These are phyloP conservation scores for Hyaena hyaena DNA, from an alignment of 2,113 vertebrate genomes.

Conservation along the genomic window DNA sequence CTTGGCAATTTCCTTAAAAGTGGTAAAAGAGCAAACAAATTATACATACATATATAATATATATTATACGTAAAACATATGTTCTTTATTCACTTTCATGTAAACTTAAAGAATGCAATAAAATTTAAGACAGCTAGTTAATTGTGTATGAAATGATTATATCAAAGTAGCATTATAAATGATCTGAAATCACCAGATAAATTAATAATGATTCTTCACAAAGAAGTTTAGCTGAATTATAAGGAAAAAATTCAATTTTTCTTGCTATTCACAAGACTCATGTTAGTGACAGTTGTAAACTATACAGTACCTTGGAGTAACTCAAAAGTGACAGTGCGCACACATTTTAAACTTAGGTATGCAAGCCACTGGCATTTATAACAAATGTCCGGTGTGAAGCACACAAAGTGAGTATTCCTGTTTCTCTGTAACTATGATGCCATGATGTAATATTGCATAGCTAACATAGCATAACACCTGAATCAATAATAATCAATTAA, in stretches of 20 bases:
- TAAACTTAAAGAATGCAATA: background rate
- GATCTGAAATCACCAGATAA: background rate
- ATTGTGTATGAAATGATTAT: background rate
- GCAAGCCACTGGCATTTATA: background rate
- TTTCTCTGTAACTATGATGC: background rate
- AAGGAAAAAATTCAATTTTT: background rate
- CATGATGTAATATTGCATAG: background rate
- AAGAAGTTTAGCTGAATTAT: background rate
- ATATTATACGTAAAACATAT: background rate
- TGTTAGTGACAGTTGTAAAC: background rate
- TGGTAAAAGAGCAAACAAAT: background rate
- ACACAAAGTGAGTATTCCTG: background rate
- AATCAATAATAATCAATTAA: conserved; percentile 24
- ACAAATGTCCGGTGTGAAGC: background rate
- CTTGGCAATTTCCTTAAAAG: background rate
- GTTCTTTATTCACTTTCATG: background rate
- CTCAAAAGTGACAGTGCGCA: background rate
- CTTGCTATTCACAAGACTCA: background rate
- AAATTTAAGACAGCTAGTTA: background rate
- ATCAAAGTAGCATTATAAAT: background rate
- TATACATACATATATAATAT: background rate
- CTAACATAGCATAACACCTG: background rate
- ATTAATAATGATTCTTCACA: conserved; percentile 3
- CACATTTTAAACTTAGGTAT: background rate
- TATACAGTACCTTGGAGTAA: background rate